phyloP scores from a whole-genome alignment of 2,888 invertebrate species.

The Apotomis capreana region DNA sequence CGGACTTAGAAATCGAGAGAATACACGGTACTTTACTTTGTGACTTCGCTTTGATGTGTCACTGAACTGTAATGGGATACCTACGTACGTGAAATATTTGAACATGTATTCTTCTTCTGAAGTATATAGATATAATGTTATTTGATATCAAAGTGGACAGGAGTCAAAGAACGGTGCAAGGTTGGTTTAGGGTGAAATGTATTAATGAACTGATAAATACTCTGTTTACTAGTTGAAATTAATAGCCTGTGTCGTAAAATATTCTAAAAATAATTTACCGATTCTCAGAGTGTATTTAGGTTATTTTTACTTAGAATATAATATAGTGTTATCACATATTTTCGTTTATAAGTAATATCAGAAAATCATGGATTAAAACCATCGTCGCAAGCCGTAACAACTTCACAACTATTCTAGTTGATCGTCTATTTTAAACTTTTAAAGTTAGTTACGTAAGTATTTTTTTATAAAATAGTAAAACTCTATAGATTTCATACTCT shows the following conservation, averaged over 20 bases:
- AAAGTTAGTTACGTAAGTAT: neutral
- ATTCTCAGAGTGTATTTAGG: no score
- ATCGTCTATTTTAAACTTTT: no score
- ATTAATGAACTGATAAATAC: neutral
- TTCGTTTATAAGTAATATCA: no score
- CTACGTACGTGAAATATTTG: neutral
- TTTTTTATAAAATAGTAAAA: neutral
- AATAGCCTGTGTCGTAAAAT: no score
- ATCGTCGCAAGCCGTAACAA: no score
- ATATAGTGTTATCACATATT: neutral
- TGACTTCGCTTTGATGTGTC: constrained; percentile 3
- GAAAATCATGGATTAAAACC: no score
- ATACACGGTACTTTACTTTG: neutral
- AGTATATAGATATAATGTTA: neutral
- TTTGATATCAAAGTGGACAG: neutral
- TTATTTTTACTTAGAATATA: no score
- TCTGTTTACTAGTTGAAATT: no score
- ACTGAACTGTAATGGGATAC: neutral
- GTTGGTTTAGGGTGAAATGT: neutral
- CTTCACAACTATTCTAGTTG: no score
- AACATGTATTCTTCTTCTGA: neutral
- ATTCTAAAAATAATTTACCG: no score
- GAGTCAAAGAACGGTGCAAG: neutral
- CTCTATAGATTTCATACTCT: no score
- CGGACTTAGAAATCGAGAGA: neutral